phyloP scores from a whole-genome alignment of 2,888 invertebrate genomes.

The Oligia latruncula region DNA sequence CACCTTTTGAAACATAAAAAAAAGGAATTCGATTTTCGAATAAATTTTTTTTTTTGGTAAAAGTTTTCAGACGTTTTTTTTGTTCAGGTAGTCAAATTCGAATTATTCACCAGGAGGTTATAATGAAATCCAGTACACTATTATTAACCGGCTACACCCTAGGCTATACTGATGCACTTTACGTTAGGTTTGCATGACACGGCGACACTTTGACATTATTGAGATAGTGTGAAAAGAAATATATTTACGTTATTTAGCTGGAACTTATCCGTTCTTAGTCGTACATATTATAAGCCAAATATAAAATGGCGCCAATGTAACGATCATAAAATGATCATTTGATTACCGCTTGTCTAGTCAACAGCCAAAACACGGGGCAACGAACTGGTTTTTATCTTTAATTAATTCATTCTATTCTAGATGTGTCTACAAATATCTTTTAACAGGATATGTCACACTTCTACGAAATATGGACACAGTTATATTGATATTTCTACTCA shows the following conservation, averaged over 20 bases:
- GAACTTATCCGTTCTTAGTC: neutral
- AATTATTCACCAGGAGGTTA: neutral
- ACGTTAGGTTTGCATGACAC: neutral
- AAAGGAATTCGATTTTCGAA: neutral
- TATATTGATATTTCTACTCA: neutral
- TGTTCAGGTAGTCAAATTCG: neutral
- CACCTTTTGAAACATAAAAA: neutral
- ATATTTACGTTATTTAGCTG: neutral
- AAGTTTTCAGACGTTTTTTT: neutral
- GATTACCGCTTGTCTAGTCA: conserved; percentile 28
- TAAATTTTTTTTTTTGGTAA: neutral
- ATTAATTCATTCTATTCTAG: conserved; percentile 58
- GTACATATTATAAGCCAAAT: neutral
- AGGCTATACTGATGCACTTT: neutral
- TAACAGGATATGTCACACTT: conserved; percentile 30
- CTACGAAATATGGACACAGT: neutral
- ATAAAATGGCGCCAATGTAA: conserved; percentile 19
- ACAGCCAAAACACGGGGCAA: conserved; percentile 47
- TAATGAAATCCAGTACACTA: neutral
- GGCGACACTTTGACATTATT: neutral
- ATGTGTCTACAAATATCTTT: conserved; percentile 16
- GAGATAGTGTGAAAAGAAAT: neutral
- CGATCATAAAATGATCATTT: conserved; percentile 40
- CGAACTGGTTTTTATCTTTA: conserved; percentile 58
- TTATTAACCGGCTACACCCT: neutral